Conservation (phyloP, 2,797 vertebrate genomes). For the Coilia nasus region DNA sequence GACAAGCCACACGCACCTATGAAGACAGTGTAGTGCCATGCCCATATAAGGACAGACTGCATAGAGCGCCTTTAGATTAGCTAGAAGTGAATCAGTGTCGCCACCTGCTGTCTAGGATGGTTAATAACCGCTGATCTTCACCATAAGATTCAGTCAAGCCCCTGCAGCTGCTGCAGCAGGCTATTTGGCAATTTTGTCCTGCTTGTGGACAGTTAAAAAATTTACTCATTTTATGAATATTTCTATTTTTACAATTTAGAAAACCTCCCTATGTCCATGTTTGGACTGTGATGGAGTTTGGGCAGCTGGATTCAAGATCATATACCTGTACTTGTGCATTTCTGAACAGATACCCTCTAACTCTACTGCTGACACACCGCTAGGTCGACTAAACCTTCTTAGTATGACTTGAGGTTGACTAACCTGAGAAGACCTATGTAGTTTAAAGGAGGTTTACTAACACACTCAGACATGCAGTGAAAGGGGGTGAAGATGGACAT, state of each 20-base stretch:
- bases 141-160: not conserved
- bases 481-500: not conserved
- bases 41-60: slow-evolving; percentile 25
- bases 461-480: slow-evolving; percentile 5
- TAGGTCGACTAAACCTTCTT: slow-evolving; percentile 25
- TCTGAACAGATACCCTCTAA: slow-evolving; percentile 29
- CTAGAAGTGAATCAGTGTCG: slow-evolving; percentile 2
- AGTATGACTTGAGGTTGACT: slow-evolving; percentile 33
- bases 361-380: slow-evolving; percentile 10
- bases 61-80: slow-evolving; percentile 8
- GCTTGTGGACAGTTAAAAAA: slow-evolving; percentile 23
- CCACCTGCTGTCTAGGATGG: slow-evolving; percentile 23
- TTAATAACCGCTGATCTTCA: not conserved
- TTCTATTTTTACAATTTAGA: slow-evolving; percentile 11
- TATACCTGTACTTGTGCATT: slow-evolving; percentile 77
- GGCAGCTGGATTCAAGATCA: slow-evolving; percentile 84
- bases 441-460: not conserved
- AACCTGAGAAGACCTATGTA: slow-evolving; percentile 23
- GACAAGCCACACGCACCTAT: not conserved
- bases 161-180: slow-evolving; percentile 10
- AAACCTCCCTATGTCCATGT: slow-evolving; percentile 31
- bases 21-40: slow-evolving; percentile 5
- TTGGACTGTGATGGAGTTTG: slow-evolving; percentile 49
- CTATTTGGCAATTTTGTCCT: slow-evolving; percentile 8
- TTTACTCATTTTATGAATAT: not conserved